These are phyloP conservation scores for Eumerus sabulonum DNA, from an alignment of 2,888 invertebrate genomes.

Conservation along the genomic window DNA sequence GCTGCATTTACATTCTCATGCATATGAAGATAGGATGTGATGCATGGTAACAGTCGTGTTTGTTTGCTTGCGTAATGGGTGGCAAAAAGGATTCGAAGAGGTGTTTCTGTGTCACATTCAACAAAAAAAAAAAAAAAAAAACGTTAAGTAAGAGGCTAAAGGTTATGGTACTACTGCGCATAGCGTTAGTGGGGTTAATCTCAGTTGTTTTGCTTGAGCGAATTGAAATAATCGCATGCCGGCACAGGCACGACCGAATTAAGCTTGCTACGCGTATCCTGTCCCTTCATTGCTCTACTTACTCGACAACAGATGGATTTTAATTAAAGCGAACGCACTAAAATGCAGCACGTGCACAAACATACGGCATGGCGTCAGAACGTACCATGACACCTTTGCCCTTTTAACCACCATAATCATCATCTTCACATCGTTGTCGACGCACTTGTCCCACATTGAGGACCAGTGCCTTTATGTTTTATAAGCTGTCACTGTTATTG, in stretches of 20 bases:
- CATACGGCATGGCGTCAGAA: background rate
- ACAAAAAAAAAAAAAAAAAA: constrained; percentile 2
- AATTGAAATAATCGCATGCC: constrained; percentile 36
- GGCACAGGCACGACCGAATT: constrained; percentile 24
- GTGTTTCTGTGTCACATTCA: constrained; percentile 2
- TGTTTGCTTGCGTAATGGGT: background rate
- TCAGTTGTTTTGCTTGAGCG: constrained; percentile 29
- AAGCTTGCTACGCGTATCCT: constrained; percentile 21
- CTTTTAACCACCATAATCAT: no score
- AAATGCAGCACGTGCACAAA: constrained; percentile 39
- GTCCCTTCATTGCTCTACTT: background rate
- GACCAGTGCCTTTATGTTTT: background rate
- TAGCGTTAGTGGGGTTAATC: background rate
- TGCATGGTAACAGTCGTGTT: constrained; percentile 1
- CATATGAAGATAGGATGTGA: no score
- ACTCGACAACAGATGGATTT: constrained; percentile 18
- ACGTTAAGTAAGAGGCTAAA: background rate
- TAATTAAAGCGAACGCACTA: constrained; percentile 43
- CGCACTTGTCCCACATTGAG: constrained; percentile 29
- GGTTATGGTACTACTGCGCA: background rate
- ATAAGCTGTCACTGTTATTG: background rate
- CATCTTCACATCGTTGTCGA: background rate
- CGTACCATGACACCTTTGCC: no score
- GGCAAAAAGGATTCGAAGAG: background rate
- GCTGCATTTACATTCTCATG: constrained; percentile 24